phyloP scores from a whole-genome alignment of 2,888 invertebrate genomes.

The Lymantria dispar region DNA sequence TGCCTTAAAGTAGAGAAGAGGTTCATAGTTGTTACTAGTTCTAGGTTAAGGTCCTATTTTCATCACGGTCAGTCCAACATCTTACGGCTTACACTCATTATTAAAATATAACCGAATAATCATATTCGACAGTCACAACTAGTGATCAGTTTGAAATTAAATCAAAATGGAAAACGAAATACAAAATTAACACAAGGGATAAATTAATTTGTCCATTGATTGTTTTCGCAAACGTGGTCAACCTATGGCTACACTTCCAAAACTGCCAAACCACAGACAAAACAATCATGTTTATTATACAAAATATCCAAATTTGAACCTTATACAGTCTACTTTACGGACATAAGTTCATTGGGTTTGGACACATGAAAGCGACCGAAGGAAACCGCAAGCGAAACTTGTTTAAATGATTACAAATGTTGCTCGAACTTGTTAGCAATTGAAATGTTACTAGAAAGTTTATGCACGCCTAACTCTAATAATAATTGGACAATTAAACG shows the following conservation, averaged over 20 bases:
- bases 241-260: conserved; percentile 48
- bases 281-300: conserved; percentile 15
- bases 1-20: too few relatives aligned
- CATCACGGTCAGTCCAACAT: too few relatives aligned
- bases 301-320: conserved; percentile 10
- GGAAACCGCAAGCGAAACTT: conserved; percentile 31
- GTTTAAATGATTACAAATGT: conserved; percentile 32
- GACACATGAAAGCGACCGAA: conserved; percentile 3
- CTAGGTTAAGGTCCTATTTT: too few relatives aligned
- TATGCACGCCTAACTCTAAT: neutral
- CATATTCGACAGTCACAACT: too few relatives aligned
- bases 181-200: conserved; percentile 22
- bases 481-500: too few relatives aligned
- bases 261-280: conserved; percentile 35
- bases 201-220: conserved; percentile 44
- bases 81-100: too few relatives aligned
- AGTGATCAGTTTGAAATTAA: too few relatives aligned
- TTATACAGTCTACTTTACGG: neutral
- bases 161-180: too few relatives aligned
- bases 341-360: neutral
- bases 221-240: conserved; percentile 59
- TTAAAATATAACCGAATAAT: too few relatives aligned
- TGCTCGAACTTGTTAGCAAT: conserved; percentile 36
- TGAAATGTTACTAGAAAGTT: conserved; percentile 17
- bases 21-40: too few relatives aligned